These are phyloP conservation scores for Edolisoma coerulescens DNA, from an alignment of 2,113 vertebrate species.

Conservation along the genomic window DNA sequence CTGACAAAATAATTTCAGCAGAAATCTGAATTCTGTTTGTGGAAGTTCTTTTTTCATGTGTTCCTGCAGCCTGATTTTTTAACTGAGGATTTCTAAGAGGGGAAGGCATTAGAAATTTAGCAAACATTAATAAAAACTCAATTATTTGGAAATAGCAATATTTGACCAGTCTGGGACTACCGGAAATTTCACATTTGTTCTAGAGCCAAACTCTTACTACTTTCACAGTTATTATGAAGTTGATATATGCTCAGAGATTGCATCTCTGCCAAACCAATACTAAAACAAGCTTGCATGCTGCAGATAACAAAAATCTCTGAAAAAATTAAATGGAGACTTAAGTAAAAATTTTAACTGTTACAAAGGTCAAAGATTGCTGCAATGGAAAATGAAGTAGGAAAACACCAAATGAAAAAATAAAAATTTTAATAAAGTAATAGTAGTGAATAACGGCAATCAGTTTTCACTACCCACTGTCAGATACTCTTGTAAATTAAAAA, in stretches of 20 bases:
- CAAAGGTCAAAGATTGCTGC: background rate
- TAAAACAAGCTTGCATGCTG: background rate
- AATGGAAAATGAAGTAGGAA: background rate
- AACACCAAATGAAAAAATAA: background rate
- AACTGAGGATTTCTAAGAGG: background rate
- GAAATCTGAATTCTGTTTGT: background rate
- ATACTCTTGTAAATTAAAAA: background rate
- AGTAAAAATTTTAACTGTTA: background rate
- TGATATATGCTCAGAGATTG: background rate
- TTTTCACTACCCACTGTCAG: background rate
- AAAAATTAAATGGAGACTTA: background rate
- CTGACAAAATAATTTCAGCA: background rate
- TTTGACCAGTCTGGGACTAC: background rate
- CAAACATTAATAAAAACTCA: background rate
- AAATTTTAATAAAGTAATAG: background rate
- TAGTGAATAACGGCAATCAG: background rate
- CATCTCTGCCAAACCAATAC: background rate
- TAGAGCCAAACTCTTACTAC: background rate
- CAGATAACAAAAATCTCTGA: background rate
- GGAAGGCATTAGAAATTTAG: background rate
- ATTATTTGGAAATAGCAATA: background rate
- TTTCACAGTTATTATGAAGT: background rate
- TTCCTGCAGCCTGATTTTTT: background rate
- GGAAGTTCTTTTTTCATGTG: background rate
- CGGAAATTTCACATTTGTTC: background rate